These are phyloP conservation scores for Narcine bancroftii DNA, from an alignment of 2,113 vertebrate genomes.

Conservation along the genomic window DNA sequence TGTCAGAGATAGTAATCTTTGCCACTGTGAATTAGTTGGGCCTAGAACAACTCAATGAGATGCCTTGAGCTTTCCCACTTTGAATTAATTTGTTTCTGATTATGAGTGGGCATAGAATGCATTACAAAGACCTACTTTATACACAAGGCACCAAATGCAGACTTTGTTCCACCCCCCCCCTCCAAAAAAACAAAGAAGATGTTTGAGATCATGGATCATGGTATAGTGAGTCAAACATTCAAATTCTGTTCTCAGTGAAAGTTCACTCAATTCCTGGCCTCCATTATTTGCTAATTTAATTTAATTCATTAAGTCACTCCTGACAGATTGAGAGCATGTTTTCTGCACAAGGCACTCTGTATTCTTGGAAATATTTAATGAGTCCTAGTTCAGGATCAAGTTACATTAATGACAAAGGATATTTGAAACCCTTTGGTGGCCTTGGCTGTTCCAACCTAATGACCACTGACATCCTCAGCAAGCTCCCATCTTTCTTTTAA, in stretches of 20 bases:
- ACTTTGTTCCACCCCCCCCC: neutral
- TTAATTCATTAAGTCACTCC: slow-evolving; percentile 5
- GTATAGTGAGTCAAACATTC: neutral
- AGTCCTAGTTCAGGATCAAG: neutral
- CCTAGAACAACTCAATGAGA: neutral
- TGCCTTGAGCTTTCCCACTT: neutral
- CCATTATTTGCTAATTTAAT: neutral
- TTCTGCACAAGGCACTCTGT: neutral
- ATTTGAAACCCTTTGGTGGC: neutral
- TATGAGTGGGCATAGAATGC: neutral
- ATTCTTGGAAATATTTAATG: neutral
- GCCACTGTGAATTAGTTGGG: neutral
- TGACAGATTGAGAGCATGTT: slow-evolving; percentile 2
- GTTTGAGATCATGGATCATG: neutral
- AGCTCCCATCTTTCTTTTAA: neutral
- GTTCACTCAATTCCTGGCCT: neutral
- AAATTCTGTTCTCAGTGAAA: neutral
- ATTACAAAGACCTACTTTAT: neutral
- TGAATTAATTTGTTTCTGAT: neutral
- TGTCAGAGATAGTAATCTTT: neutral
- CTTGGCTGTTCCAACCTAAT: neutral
- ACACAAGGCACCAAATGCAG: neutral
- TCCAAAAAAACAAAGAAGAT: too few relatives aligned
- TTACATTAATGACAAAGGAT: neutral
- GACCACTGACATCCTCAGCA: neutral